Evolutionary conservation across 1,140 invertebrate species (phyloP), one percentile per base, ranked within the genome.

Genomic region (Trichonephila clavata): DNA sequence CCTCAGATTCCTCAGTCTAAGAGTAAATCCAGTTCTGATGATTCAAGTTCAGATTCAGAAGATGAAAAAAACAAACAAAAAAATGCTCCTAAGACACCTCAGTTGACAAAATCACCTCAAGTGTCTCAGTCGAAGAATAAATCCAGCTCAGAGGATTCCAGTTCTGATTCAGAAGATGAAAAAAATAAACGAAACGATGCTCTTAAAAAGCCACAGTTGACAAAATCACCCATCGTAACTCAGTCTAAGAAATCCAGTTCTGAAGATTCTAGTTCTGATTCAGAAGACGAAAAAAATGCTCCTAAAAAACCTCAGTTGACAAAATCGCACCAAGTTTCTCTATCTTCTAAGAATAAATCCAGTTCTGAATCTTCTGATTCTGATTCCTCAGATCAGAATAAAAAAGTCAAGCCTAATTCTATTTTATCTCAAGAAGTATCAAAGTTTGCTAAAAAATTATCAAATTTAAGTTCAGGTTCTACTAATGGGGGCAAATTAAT

Each of bases 401-500:
- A 87, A 57, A 89, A 77, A 57, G 8, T 21, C 7, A 13, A 16
- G 10, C 8, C 65, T 16, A 71, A 50, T n/a, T 21, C 87, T 18
- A 71, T 21, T 21, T 63, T 39, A 39, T 27, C 86, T 65, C 3
- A 24, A 13, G 86, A 27, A 57, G 14, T 89, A 24, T 4, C 43
- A 27, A 86, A 92, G 39, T 71, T 92, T 86, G 91, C 83, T 14
- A 61, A 50, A 60, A 63, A 50, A 21, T 68, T 27, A 24, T 83
- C 77, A 8, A 59, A 63, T 77, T 92, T 83, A 32, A 77, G 65
- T 92, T 92, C 90, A 27, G 90, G 68, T 21, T 92, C 90, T 65
- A 81, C 84, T 27, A 43, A 77, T 71, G 90, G 57, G 20, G 32
- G 68, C 60, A 50, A 21, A 32, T 43, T 86, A 10, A 86, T 86